Percentiles rank a stretch among this genome's conserved stretches.
Evolutionary conservation across 2,113 vertebrate species (phyloP).

Genomic region (Phalacrocorax pelagicus): DNA sequence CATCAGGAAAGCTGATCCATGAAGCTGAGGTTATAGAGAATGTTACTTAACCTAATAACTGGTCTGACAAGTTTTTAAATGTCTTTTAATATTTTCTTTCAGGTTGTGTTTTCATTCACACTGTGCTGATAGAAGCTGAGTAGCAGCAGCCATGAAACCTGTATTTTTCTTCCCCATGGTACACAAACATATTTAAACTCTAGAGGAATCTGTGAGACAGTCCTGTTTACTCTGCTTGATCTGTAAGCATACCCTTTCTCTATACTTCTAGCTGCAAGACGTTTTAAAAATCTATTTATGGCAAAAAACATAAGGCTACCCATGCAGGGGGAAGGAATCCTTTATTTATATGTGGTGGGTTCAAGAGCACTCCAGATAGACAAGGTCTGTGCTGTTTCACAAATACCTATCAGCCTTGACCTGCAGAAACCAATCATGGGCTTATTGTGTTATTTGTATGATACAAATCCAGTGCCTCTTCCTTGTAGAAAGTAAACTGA

Average conservation of each 20-base stretch:
- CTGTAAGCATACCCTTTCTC: not conserved
- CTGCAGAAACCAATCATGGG: not conserved
- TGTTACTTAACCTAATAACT: slow-evolving; percentile 18
- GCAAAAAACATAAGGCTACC: not conserved
- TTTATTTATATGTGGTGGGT: not conserved
- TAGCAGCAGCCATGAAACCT: not conserved
- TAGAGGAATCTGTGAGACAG: not conserved
- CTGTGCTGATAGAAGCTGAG: not conserved
- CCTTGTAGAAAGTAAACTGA: not conserved
- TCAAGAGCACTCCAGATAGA: not conserved
- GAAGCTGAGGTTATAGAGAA: not conserved
- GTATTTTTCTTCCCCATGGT: not conserved
- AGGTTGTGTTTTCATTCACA: not conserved
- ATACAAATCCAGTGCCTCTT: not conserved
- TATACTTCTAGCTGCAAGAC: not conserved
- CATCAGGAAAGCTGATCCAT: slow-evolving; percentile 35
- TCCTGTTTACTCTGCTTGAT: not conserved
- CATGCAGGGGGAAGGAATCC: not conserved
- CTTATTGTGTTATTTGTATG: not conserved
- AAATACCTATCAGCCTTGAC: not conserved
- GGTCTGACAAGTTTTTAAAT: slow-evolving; percentile 23
- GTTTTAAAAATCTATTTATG: not conserved
- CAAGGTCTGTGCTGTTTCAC: not conserved
- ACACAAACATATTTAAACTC: not conserved
- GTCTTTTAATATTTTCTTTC: slow-evolving; percentile 32